These are phyloP conservation scores for Macrotrachela quadricornifera DNA, from an alignment of 1,140 invertebrate genomes.

Conservation along the genomic window DNA sequence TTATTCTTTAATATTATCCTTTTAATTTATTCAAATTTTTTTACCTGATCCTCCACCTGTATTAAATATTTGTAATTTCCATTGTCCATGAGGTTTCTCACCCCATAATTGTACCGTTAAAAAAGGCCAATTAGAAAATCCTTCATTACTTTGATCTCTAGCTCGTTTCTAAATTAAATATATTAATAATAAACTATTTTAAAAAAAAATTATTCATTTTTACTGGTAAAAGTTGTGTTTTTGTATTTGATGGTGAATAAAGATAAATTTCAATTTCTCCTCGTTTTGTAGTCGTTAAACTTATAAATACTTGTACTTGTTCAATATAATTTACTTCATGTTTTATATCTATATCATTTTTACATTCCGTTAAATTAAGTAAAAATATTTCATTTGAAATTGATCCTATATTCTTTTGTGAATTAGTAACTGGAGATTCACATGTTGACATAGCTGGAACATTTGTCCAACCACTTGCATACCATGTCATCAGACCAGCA, in stretches of 20 bases:
- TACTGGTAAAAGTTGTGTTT: not conserved
- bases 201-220: no score
- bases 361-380: no score
- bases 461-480: slow-evolving; percentile 58
- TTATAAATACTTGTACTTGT: not conserved
- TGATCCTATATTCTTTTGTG: no score
- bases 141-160: not conserved
- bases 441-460: slow-evolving; percentile 38
- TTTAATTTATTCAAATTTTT: not conserved
- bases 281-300: not conserved
- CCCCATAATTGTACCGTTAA: not conserved
- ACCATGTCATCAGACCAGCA: slow-evolving; percentile 67
- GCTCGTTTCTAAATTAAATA: no score
- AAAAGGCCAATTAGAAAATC: not conserved
- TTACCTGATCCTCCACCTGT: not conserved
- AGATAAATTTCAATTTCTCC: not conserved
- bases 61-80: not conserved
- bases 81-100: not conserved
- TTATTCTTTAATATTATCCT: no score
- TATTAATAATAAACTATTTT: no score
- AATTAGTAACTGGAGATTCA: not conserved
- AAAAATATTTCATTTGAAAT: no score
- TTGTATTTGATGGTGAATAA: not conserved
- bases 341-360: no score
- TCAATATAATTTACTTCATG: not conserved